Evolutionary conservation across 2,113 vertebrate genomes (phyloP), one percentile per base, ranked within the genome.

Genomic region (Alethe castanea): DNA sequence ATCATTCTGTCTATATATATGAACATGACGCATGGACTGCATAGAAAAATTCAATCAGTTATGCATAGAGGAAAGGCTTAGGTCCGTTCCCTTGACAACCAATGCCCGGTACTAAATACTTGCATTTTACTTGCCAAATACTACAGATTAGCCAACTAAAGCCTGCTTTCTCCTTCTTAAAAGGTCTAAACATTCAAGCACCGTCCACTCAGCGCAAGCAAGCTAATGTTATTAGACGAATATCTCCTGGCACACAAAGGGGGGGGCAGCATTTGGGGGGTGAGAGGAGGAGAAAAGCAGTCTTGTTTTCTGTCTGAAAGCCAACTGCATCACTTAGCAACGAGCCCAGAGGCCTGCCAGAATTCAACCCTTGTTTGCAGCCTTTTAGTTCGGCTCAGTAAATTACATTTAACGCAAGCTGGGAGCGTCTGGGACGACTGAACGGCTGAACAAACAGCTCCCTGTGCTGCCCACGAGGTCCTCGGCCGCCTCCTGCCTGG

Each of bases 341-440:
- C 98, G 28, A 97, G 96, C 81, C 96, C 92, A 71, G 95, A 97
- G 97, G 97, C 98, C 98, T 98, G 98, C 98, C 98, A 98, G 98
- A 98, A 98, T 98, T 97, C 98, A 97, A 95, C 93, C 97, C 98
- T 98, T 99, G 98, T 98, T 98, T 98, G 98, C 98, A 97, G 98
- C 98, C 98, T 98, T 98, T 98, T 98, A 98, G 98, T 97, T 97
- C 96, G 85, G 94, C 98, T 98, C 98, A 96, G 98, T 98, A 98
- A 98, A 99, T 98, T 98, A 98, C 97, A 98, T 98, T 98, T 98
- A 98, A 98, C 94, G 64, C 96, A 91, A 97, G 96, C 93, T 93
- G 97, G 96, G 97, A 89, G 97, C 94, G 93, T 97, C 97, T 96
- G 97, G 92, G 94, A 84, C 45, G 70, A 91, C 1, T 88, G 95